Percentiles rank a stretch among this genome's conserved stretches.
Conservation (phyloP, 2,888 invertebrate species). For the Tuberolachnus salignus region DNA sequence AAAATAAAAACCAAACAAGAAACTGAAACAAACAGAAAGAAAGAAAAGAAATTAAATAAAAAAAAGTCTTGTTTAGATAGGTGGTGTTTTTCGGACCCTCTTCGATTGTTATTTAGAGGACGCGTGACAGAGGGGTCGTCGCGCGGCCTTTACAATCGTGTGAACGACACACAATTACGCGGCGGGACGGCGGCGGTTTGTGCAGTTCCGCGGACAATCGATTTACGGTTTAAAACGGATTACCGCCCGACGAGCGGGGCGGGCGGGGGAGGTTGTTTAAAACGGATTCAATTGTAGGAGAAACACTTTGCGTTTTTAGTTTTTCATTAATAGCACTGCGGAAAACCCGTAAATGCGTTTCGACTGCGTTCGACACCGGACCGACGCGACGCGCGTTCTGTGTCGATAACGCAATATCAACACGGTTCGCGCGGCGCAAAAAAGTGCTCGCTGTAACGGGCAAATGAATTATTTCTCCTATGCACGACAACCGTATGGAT, state of each 20-base stretch:
- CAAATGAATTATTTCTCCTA: too few relatives aligned
- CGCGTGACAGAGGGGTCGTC: slow-evolving; percentile 16
- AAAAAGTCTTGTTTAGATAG: background rate
- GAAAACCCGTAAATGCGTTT: background rate
- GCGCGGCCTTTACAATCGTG: background rate
- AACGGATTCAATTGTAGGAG: slow-evolving; percentile 23
- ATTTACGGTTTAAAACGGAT: slow-evolving; percentile 1
- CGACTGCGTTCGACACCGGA: background rate
- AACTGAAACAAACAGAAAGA: slow-evolving; percentile 4
- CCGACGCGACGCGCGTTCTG: background rate
- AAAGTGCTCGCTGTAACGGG: too few relatives aligned
- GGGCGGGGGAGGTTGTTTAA: too few relatives aligned
- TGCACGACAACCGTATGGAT: too few relatives aligned
- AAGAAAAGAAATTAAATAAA: too few relatives aligned
- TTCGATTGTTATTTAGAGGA: background rate
- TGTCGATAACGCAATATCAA: background rate
- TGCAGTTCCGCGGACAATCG: background rate
- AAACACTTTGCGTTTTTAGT: slow-evolving; percentile 14
- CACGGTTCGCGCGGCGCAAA: too few relatives aligned
- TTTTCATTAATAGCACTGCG: slow-evolving; percentile 3
- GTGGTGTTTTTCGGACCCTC: background rate
- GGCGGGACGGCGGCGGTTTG: background rate
- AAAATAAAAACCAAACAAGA: slow-evolving; percentile 23
- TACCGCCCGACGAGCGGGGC: too few relatives aligned
- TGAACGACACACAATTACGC: slow-evolving; percentile 24